These are phyloP conservation scores for Ischnus inquisitorius DNA, from an alignment of 2,888 invertebrate genomes.

Conservation along the genomic window DNA sequence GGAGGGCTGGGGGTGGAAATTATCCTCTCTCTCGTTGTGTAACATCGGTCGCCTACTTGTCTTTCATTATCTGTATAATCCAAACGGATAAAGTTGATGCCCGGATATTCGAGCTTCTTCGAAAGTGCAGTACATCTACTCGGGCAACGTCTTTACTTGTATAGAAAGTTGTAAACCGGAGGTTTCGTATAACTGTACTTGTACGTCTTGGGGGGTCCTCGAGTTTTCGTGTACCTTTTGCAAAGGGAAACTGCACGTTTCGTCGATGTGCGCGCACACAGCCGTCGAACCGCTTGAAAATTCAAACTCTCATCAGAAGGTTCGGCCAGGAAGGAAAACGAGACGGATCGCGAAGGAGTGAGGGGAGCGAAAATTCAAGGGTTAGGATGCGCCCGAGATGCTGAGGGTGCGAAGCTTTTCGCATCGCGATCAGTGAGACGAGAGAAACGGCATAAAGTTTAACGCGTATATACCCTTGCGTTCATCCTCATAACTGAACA, in stretches of 20 bases:
- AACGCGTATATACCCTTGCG: conserved; percentile 43
- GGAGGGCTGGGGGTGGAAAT: neutral
- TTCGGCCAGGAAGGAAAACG: neutral
- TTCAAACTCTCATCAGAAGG: conserved; percentile 42
- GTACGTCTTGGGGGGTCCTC: neutral
- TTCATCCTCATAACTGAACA: conserved; percentile 37
- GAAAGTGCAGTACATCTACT: conserved; percentile 19
- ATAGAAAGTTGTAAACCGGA: conserved; percentile 22
- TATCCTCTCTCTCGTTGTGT: neutral
- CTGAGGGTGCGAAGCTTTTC: conserved; percentile 39
- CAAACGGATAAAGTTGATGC: conserved; percentile 12
- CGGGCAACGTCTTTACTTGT: conserved; percentile 14
- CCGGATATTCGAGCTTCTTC: conserved; percentile 27
- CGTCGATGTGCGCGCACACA: conserved; percentile 8
- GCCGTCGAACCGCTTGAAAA: conserved; percentile 42
- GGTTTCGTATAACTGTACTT: neutral
- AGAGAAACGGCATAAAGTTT: conserved; percentile 59
- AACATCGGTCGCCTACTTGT: conserved; percentile 10
- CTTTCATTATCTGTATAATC: conserved; percentile 4
- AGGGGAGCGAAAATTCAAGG: neutral
- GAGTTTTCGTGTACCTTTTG: conserved; percentile 44
- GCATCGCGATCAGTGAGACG: conserved; percentile 42
- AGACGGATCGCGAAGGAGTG: neutral
- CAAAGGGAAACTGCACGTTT: conserved; percentile 32
- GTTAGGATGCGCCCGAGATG: conserved; percentile 18